phyloP scores from a whole-genome alignment of 2,888 invertebrate species.

The Mycalesis mineus region DNA sequence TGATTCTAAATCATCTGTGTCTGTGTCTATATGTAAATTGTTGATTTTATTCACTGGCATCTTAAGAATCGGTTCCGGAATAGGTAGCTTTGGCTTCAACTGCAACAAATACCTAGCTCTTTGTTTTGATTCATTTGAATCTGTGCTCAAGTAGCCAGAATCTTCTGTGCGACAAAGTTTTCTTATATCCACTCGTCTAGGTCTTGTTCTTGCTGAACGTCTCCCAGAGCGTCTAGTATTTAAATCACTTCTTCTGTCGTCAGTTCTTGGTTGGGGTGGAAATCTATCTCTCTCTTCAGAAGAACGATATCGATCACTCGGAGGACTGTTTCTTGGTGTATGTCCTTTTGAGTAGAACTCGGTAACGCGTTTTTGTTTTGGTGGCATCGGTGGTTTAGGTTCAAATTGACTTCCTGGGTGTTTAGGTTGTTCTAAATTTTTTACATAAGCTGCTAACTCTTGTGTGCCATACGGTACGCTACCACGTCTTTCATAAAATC shows the following conservation, averaged over 20 bases:
- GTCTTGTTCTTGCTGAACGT: conserved; percentile 61
- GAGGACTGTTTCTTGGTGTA: conserved; percentile 51
- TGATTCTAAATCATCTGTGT: conserved; percentile 87
- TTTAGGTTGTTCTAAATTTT: conserved; percentile 53
- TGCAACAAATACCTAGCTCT: conserved; percentile 70
- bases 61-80: conserved; percentile 44
- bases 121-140: conserved; percentile 82
- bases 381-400: conserved; percentile 63
- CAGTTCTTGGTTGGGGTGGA: conserved; percentile 50
- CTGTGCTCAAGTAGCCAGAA: conserved; percentile 91
- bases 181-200: conserved; percentile 60
- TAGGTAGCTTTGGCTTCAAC: conserved; percentile 51
- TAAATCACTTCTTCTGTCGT: conserved; percentile 57
- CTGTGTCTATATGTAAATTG: conserved; percentile 67
- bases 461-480: conserved; percentile 56
- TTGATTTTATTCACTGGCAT: conserved; percentile 45
- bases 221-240: conserved; percentile 62
- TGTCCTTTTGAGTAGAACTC: conserved; percentile 48
- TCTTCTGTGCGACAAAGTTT: conserved; percentile 79
- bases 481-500: conserved; percentile 57
- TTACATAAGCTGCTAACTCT: conserved; percentile 53
- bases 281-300: conserved; percentile 64
- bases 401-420: conserved; percentile 48
- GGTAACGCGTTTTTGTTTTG: conserved; percentile 53
- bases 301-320: conserved; percentile 51